These are phyloP conservation scores for Caenorhabditis becei DNA, from an alignment of 2,888 invertebrate species.

Conservation along the genomic window DNA sequence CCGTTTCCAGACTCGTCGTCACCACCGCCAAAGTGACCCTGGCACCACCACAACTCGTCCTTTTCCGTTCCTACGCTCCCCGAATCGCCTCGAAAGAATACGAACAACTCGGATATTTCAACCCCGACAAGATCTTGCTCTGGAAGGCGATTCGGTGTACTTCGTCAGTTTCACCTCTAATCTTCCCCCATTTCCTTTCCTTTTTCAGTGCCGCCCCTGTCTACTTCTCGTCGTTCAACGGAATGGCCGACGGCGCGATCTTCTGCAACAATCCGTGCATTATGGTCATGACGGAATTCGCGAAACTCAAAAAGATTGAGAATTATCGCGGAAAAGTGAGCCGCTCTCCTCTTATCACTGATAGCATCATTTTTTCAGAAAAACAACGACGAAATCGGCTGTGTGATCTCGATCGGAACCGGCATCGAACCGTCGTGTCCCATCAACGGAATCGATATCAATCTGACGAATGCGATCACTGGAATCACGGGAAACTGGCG, in stretches of 20 bases:
- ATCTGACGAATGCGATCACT: conserved; percentile 34
- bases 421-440: conserved; percentile 82
- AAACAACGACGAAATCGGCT: conserved; percentile 84
- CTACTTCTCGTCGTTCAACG: conserved; percentile 66
- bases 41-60: conserved; percentile 63
- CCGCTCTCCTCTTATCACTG: background rate
- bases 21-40: conserved; percentile 55
- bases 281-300: conserved; percentile 65
- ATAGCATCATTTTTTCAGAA: conserved; percentile 19
- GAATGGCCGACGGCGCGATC: conserved; percentile 66
- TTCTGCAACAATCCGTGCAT: conserved; percentile 69
- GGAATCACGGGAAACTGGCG: conserved; percentile 86
- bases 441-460: conserved; percentile 78
- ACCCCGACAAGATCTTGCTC: conserved; percentile 58
- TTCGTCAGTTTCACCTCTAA: conserved; percentile 37
- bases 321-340: conserved; percentile 53
- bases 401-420: conserved; percentile 90
- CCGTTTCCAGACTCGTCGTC: conserved; percentile 59
- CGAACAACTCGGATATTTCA: conserved; percentile 65
- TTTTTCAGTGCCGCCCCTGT: conserved; percentile 64
- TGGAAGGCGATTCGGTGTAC: conserved; percentile 69
- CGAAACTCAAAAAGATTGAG: conserved; percentile 65
- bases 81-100: conserved; percentile 51
- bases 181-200: background rate
- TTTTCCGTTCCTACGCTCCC: conserved; percentile 67